Evolutionary conservation across 1,140 invertebrate genomes (phyloP).

Genomic region (silkworm (Bombyx mori)): ASM3026992v2 NC_085133.1:5443001-5443500

Average conservation of each 20-base stretch:
- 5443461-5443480: too few species aligned
- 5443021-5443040: not conserved
- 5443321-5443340: too few species aligned
- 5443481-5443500: too few species aligned
- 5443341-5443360: too few species aligned
- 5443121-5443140: slow-evolving; percentile 51
- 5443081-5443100: slow-evolving; percentile 49
- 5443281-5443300: not conserved
- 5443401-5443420: too few species aligned
- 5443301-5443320: too few species aligned
- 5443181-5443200: not conserved
- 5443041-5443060: not conserved
- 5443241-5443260: too few species aligned
- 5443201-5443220: not conserved
- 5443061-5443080: slow-evolving; percentile 20
- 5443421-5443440: too few species aligned
- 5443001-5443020: not conserved
- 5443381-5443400: too few species aligned
- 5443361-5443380: too few species aligned
- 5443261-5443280: too few species aligned
- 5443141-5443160: slow-evolving; percentile 36
- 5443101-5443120: slow-evolving; percentile 56
- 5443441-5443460: too few species aligned
- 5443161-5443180: not conserved
- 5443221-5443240: not conserved